Conservation (phyloP, 2,797 vertebrate genomes). For the Onychomys leucogaster region DNA sequence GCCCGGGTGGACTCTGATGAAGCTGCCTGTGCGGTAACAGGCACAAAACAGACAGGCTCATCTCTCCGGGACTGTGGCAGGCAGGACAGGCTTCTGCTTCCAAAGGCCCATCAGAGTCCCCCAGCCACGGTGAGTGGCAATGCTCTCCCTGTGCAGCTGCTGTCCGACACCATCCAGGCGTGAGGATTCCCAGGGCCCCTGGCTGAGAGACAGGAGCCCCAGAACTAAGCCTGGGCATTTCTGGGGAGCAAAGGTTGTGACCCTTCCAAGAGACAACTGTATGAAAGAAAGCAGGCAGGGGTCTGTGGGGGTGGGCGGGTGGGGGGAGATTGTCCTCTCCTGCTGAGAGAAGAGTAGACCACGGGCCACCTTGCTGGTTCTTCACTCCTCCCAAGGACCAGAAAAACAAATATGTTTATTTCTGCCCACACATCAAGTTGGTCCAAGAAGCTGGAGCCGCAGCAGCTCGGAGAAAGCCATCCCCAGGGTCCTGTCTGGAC, state of each 20-base stretch:
- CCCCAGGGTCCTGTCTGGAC: neutral
- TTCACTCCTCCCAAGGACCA: neutral
- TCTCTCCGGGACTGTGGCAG: neutral
- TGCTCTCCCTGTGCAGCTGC: neutral
- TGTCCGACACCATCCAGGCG: neutral
- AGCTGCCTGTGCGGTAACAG: no score
- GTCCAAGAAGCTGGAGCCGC: neutral
- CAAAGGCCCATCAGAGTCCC: neutral
- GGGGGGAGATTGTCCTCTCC: no score
- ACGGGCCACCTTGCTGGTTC: neutral
- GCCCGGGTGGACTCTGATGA: neutral
- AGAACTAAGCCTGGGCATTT: neutral
- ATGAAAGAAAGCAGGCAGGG: neutral
- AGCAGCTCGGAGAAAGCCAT: neutral
- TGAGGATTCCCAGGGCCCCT: neutral
- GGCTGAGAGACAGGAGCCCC: neutral
- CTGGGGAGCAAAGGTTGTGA: rapidly evolving
- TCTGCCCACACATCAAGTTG: neutral
- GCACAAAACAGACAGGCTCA: neutral
- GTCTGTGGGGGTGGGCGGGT: neutral
- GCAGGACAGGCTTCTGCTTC: neutral
- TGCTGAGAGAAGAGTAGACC: neutral
- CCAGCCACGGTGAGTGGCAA: neutral
- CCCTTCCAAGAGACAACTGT: neutral
- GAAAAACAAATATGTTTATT: neutral